phyloP scores from a whole-genome alignment of 2,888 invertebrate species.

The Mesorhabditis spiculigera region DNA sequence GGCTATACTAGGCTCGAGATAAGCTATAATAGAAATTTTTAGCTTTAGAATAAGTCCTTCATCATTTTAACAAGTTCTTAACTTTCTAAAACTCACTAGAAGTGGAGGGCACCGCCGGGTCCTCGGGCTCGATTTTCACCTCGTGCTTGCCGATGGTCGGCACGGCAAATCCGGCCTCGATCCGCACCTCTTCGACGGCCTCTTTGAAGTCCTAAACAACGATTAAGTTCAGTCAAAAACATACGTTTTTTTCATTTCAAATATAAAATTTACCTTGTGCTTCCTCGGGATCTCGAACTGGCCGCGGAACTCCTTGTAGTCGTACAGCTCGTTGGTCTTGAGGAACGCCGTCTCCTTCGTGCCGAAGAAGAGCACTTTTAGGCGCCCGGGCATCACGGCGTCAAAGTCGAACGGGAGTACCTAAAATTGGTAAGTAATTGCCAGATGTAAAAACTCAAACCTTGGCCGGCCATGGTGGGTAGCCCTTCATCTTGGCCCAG shows the following conservation, averaged over 20 bases:
- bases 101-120: too few species aligned
- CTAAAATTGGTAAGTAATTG: neutral
- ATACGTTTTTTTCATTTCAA: neutral
- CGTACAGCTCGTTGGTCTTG: slow-evolving; percentile 41
- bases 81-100: too few species aligned
- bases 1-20: too few species aligned
- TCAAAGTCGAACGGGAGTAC: neutral
- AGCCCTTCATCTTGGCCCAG: slow-evolving; percentile 94
- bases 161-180: slow-evolving; percentile 30
- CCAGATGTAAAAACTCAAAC: slow-evolving; percentile 28
- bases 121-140: too few species aligned
- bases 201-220: slow-evolving; percentile 40
- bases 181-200: slow-evolving; percentile 46
- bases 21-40: too few species aligned
- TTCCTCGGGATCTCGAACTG: slow-evolving; percentile 40
- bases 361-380: slow-evolving; percentile 51
- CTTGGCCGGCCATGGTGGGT: slow-evolving; percentile 96
- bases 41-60: too few species aligned
- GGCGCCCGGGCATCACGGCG: slow-evolving; percentile 17
- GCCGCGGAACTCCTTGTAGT: slow-evolving; percentile 31
- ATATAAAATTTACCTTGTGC: slow-evolving; percentile 25
- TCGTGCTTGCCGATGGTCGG: neutral
- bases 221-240: neutral
- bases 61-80: too few species aligned
- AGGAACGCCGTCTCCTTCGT: slow-evolving; percentile 52